Evolutionary conservation across 1,140 invertebrate genomes (phyloP).

Genomic region (Psix sp.): DNA sequence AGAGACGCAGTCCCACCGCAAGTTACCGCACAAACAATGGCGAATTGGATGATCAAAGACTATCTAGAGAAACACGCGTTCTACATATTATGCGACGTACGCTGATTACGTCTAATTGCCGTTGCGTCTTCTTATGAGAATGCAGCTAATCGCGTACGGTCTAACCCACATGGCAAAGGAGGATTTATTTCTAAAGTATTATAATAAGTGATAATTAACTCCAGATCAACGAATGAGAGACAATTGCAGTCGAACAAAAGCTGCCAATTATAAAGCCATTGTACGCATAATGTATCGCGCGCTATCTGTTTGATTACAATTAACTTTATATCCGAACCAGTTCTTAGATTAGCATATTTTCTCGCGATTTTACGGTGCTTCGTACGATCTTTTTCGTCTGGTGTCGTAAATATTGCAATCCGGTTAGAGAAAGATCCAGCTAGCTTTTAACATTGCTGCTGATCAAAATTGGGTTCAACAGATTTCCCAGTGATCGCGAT

Average conservation of each 20-base stretch:
- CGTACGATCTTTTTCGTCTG: conserved; percentile 3
- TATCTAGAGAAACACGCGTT: conserved; percentile 26
- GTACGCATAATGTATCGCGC: conserved; percentile 24
- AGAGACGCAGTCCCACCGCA: conserved; percentile 16
- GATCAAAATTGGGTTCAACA: no score
- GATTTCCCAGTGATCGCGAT: no score
- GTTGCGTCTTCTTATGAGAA: conserved; percentile 25
- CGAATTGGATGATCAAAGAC: conserved; percentile 23
- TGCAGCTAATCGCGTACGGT: conserved; percentile 1
- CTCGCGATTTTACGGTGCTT: conserved; percentile 30
- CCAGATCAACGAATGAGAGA: conserved; percentile 7
- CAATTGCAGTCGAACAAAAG: conserved; percentile 38
- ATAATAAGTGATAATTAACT: conserved; percentile 39
- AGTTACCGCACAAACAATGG: conserved; percentile 27
- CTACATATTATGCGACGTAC: conserved; percentile 40
- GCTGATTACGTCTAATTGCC: conserved; percentile 19
- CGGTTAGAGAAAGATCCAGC: no score
- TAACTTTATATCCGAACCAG: conserved; percentile 22
- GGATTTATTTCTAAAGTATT: conserved; percentile 20
- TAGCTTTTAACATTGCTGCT: no score
- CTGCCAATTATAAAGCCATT: conserved; percentile 48
- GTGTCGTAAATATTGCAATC: no score
- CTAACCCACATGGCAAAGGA: conserved; percentile 26
- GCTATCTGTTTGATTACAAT: conserved; percentile 30
- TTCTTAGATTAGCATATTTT: conserved; percentile 48